Percentiles rank a stretch among this genome's conserved stretches.
Evolutionary conservation across 1,140 invertebrate species (phyloP).

Genomic region (Pentalonia nigronervosa): DNA sequence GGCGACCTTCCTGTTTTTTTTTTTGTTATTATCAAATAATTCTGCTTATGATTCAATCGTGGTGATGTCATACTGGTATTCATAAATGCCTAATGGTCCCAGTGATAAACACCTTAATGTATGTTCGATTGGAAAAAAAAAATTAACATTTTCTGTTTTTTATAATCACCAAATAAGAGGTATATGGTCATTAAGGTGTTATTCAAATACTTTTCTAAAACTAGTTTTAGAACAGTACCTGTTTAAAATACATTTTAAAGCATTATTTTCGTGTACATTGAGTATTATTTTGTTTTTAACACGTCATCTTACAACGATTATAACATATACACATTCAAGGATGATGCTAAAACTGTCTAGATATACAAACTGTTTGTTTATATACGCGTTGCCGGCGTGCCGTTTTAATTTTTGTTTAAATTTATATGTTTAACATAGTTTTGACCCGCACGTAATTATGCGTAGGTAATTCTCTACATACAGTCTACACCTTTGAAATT

Average conservation of each 20-base stretch:
- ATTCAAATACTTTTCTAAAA: background rate
- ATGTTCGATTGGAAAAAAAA: background rate
- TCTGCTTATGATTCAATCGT: background rate
- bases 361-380: background rate
- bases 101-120: no score
- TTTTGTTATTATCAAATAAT: background rate
- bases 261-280: background rate
- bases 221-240: background rate
- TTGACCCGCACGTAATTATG: background rate
- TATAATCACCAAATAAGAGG: background rate
- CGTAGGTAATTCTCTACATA: background rate
- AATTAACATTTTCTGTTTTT: background rate
- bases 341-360: background rate
- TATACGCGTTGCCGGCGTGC: background rate
- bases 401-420: conserved; percentile 2
- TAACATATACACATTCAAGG: background rate
- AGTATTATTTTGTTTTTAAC: background rate
- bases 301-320: background rate
- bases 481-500: background rate
- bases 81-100: no score
- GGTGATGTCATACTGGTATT: no score
- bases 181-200: no score
- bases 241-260: background rate
- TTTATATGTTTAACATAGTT: background rate
- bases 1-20: background rate